Conservation (phyloP, 2,888 invertebrate genomes). For the Macaria liturata region DNA sequence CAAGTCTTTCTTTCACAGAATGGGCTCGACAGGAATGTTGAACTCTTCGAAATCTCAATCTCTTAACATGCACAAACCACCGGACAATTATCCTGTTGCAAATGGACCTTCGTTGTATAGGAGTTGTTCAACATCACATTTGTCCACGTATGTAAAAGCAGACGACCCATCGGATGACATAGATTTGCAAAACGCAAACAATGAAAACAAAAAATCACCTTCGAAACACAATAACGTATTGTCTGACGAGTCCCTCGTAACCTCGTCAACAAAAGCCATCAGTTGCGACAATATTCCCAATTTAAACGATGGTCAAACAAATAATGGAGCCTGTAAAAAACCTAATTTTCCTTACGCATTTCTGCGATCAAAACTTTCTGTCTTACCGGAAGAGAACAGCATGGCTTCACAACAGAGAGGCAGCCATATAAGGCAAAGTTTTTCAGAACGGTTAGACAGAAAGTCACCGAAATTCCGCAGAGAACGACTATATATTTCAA, state of each 20-base stretch:
- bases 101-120: constrained; percentile 85
- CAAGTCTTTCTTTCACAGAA: constrained; percentile 88
- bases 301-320: constrained; percentile 74
- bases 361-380: constrained; percentile 89
- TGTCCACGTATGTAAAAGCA: constrained; percentile 89
- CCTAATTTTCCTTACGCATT: constrained; percentile 91
- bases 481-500: constrained; percentile 68
- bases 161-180: constrained; percentile 92
- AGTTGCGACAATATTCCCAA: constrained; percentile 89
- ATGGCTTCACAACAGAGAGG: constrained; percentile 77
- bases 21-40: constrained; percentile 90
- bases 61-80: constrained; percentile 61
- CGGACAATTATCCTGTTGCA: constrained; percentile 66
- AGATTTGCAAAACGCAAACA: constrained; percentile 82
- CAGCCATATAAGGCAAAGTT: constrained; percentile 78
- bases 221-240: constrained; percentile 57
- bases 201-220: constrained; percentile 64
- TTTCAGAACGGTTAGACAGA: constrained; percentile 76
- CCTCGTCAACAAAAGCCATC: constrained; percentile 84
- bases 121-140: constrained; percentile 90
- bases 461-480: constrained; percentile 73
- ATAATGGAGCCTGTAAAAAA: constrained; percentile 80
- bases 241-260: constrained; percentile 66
- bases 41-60: constrained; percentile 83
- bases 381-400: constrained; percentile 89